A percentile compares a stretch with the other conserved stretches of the same genome.
Evolutionary conservation across 2,113 vertebrate species (phyloP).

Genomic region (Melanerpes formicivorus): DNA sequence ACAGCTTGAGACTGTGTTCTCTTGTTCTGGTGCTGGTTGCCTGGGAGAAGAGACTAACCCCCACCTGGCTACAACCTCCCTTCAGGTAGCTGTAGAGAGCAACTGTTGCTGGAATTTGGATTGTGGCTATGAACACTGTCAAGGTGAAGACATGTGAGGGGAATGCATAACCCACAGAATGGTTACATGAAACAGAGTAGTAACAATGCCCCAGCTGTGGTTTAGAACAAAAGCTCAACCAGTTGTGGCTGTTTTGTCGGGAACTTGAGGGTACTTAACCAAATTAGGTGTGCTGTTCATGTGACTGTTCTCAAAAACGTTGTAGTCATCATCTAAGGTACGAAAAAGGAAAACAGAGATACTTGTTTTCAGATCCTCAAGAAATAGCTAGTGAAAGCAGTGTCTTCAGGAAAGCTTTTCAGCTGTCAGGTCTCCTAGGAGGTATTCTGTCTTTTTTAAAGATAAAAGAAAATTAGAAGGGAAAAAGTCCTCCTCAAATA

Average conservation of each 20-base stretch:
- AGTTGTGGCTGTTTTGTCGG: background rate
- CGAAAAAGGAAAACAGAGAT: background rate
- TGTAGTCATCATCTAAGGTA: background rate
- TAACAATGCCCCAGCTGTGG: background rate
- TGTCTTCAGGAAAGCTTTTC: background rate
- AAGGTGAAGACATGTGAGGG: background rate
- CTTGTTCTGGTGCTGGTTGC: too few relatives aligned
- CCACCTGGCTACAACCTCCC: too few relatives aligned
- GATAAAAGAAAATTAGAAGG: background rate
- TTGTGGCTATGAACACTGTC: background rate
- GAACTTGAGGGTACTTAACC: background rate
- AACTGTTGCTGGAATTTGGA: background rate
- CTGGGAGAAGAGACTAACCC: too few relatives aligned
- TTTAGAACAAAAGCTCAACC: background rate
- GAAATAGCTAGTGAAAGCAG: background rate
- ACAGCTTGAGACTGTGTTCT: too few relatives aligned
- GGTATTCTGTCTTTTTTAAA: background rate
- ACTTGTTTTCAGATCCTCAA: background rate
- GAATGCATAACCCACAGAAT: background rate
- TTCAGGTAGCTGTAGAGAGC: too few relatives aligned
- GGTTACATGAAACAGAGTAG: background rate
- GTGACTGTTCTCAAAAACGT: background rate
- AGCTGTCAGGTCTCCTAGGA: background rate
- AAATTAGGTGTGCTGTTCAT: background rate
- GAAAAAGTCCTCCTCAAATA: background rate